Evolutionary conservation across 2,797 vertebrate genomes (phyloP).

Genomic region (Pteronotus mesoamericanus): DNA sequence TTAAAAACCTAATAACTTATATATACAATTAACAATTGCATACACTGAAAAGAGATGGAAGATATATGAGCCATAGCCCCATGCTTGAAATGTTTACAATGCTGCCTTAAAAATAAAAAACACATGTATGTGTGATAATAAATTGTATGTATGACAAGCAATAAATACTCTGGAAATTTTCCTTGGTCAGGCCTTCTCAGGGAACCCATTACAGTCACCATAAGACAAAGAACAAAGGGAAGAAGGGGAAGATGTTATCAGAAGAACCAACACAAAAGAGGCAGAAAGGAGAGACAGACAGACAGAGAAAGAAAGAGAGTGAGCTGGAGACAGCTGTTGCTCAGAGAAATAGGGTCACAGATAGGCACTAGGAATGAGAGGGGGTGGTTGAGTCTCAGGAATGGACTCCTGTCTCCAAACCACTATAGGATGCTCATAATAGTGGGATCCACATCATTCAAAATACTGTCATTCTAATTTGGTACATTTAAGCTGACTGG

Average conservation of each 20-base stretch:
- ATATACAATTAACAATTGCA: not conserved
- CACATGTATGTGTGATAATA: not conserved
- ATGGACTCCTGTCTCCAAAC: not conserved
- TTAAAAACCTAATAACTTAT: not conserved
- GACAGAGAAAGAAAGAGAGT: not conserved
- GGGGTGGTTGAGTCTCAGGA: not conserved
- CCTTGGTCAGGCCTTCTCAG: not conserved
- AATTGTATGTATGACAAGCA: not conserved
- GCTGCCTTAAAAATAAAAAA: too few relatives aligned
- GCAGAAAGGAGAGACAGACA: accelerated
- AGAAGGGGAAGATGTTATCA: not conserved
- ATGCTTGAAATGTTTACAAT: not conserved
- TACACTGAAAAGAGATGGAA: not conserved
- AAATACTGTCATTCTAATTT: not conserved
- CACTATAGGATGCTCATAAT: not conserved
- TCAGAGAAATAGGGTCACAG: not conserved
- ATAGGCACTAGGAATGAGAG: not conserved
- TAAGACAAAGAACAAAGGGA: not conserved
- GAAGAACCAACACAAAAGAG: not conserved
- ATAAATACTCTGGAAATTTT: not conserved
- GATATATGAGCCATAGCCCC: not conserved
- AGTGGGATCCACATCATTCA: not conserved
- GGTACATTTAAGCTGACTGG: not conserved
- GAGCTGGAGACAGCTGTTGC: not conserved
- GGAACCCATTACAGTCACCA: not conserved